Percentiles rank a stretch among this genome's conserved stretches.
Conservation (phyloP, 2,888 invertebrate genomes). For the Nemapogon koenigi region DNA sequence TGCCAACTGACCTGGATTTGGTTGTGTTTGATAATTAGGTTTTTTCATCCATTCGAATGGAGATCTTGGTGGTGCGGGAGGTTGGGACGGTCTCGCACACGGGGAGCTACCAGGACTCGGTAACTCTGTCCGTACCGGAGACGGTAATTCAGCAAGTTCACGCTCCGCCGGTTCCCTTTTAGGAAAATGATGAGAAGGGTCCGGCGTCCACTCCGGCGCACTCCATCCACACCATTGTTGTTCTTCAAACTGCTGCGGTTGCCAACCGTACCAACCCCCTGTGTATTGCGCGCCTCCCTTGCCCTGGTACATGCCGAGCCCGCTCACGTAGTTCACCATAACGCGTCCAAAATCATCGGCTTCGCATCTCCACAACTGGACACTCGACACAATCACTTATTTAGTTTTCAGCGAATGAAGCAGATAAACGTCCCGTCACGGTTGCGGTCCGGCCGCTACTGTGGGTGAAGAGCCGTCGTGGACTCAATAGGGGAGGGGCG, state of each 20-base stretch:
- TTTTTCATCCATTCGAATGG: conserved; percentile 95
- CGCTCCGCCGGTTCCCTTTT: conserved; percentile 49
- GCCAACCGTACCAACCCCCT: conserved; percentile 58
- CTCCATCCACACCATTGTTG: conserved; percentile 66
- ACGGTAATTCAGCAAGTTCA: conserved; percentile 50
- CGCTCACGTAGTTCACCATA: conserved; percentile 79
- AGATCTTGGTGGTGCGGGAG: conserved; percentile 77
- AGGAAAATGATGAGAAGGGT: conserved; percentile 54
- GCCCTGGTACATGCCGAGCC: conserved; percentile 72
- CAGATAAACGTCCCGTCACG: not conserved
- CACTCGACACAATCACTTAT: not conserved
- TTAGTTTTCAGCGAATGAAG: no score
- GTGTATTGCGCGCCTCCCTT: conserved; percentile 61
- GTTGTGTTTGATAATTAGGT: conserved; percentile 82
- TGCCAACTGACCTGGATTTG: conserved; percentile 87
- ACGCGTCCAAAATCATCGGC: conserved; percentile 41
- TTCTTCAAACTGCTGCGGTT: conserved; percentile 60
- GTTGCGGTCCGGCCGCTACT: conserved; percentile 3
- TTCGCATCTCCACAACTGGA: conserved; percentile 2
- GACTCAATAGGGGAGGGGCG: conserved; percentile 14
- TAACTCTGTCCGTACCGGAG: conserved; percentile 57
- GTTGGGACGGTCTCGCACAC: conserved; percentile 51
- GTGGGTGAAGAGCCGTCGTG: conserved; percentile 24
- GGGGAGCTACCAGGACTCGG: conserved; percentile 64
- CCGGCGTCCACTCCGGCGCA: conserved; percentile 44